Base-by-base conservation (phyloP, 2,888 invertebrate genomes). In the Meteorus cinctellus region DNA sequence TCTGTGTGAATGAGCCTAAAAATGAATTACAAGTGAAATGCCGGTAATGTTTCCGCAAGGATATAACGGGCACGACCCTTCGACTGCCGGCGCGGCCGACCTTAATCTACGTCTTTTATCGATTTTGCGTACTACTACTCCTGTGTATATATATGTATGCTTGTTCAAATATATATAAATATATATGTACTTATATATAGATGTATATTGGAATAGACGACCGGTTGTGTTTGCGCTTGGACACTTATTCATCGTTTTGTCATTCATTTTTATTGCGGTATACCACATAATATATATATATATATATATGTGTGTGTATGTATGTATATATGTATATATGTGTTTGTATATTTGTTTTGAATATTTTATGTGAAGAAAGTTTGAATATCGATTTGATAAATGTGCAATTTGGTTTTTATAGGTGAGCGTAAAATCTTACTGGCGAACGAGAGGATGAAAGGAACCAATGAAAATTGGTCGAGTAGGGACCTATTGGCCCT, bases 401-500 rank as follows among this genome's bases (percentile, higher is more conserved):
- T 8, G 19, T 19, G 55, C 4, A 55, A 19, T 55, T n/a, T 51
- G 4, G 14, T 68, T 70, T 70, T 72, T 45, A 48, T 68, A 60
- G 67, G 51, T 55, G 71, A 55, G 72, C 73, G 79, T 80, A 79
- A 77, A 79, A 60, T 71, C 78, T 77, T 74, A 79, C 72, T 67
- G 69, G 75, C 79, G 77, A 67, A 75, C n/a, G 65, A 75, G 81
- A 86, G 80, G 82, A 89, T 89, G 88, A 87, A 82, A 83, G 83
- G 85, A 82, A 81, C 78, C 80, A 81, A 78, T 78, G 78, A 82
- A 81, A 80, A 79, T 78, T 79, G 82, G 78, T 82, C 85, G 83
- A 85, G 81, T 82, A 84, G 83, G 85, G 86, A 86, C 85, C 85
- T 82, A 82, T 80, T 83, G 86, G 86, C 86, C 87, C 86, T 84